These are phyloP conservation scores for human DNA, from an alignment of 2,113 vertebrate genomes.

Conservation along the genomic window DNA sequence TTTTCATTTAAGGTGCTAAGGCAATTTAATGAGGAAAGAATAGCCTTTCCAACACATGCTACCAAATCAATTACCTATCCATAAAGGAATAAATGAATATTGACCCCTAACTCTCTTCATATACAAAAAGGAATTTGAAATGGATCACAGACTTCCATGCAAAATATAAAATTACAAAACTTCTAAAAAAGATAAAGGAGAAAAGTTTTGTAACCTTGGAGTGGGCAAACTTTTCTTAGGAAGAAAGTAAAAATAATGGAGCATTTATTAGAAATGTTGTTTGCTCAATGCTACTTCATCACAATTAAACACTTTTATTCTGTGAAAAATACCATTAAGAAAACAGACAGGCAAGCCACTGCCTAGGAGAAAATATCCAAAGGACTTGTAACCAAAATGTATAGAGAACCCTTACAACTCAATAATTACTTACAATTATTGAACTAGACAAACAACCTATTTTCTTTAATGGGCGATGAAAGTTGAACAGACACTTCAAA, in stretches of 20 bases:
- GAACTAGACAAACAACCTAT: neutral
- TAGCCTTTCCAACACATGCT: neutral
- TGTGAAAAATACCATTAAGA: neutral
- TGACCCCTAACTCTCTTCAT: neutral
- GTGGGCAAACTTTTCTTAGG: neutral
- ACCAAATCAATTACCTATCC: neutral
- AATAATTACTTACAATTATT: neutral
- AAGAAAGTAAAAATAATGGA: neutral
- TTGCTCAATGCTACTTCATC: neutral
- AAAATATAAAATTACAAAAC: neutral
- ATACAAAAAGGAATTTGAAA: neutral
- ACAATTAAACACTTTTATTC: neutral
- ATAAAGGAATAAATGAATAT: rapidly evolving
- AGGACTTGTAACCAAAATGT: neutral
- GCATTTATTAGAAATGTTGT: neutral
- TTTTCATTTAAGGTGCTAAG: neutral
- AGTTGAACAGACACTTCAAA: neutral
- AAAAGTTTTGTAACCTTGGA: neutral
- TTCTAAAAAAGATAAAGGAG: neutral
- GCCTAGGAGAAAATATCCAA: neutral
- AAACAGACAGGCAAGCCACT: neutral
- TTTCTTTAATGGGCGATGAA: neutral
- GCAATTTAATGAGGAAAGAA: neutral
- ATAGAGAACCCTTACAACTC: neutral
- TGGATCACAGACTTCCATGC: neutral